Base-by-base conservation (phyloP, 2,797 vertebrate genomes). In the Darevskia nairensis region DNA sequence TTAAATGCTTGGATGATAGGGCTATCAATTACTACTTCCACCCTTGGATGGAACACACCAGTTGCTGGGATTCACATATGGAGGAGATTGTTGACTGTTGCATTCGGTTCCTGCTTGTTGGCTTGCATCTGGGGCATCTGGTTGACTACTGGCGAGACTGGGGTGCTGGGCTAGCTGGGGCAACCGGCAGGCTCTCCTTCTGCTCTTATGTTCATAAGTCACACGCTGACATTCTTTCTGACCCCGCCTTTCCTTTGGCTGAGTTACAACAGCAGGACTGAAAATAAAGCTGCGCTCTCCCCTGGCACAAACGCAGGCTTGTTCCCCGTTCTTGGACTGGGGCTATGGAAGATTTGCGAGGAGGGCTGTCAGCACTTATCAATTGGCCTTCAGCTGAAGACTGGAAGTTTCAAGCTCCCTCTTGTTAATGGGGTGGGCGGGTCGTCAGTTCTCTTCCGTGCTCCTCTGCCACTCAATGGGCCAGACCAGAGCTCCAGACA, bases 401-500 rank as follows among this genome's bases (percentile, higher is more conserved):
- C 78, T 59, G 64, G 87, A 78, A 71, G 6, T 2, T 50, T 25
- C 88, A 39, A 2, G 44, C 41, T 66, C 17, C 59, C 41, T 5
- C 75, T 74, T 81, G 44, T 74, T 71, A 68, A 46, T 55, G 23
- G 6, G 4, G 10, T 3, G 64, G n/a, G 11, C 72, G 19, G 32
- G 9, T 1, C 1, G 25, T 4, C 25, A 1, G 13, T 29, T 11
- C 81, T 76, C 72, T 27, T 39, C 46, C 35, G 50, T 55, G 84
- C 50, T 59, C 69, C 25, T 55, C 86, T 90, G 91, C 79, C 88
- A 92, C 74, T 89, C 91, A 92, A 79, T 35, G 5, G n/a, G 11
- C 19, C 29, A 9, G 75, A 41, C 29, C 21, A 15, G 0, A 69
- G 0, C 27, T 2, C 35, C n/a, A 84, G 79, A 91, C 89, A 82